Percentiles rank a stretch among this genome's conserved stretches.
These are phyloP conservation scores for Eubucco bourcierii DNA, from an alignment of 2,113 vertebrate species.

Conservation along the genomic window DNA sequence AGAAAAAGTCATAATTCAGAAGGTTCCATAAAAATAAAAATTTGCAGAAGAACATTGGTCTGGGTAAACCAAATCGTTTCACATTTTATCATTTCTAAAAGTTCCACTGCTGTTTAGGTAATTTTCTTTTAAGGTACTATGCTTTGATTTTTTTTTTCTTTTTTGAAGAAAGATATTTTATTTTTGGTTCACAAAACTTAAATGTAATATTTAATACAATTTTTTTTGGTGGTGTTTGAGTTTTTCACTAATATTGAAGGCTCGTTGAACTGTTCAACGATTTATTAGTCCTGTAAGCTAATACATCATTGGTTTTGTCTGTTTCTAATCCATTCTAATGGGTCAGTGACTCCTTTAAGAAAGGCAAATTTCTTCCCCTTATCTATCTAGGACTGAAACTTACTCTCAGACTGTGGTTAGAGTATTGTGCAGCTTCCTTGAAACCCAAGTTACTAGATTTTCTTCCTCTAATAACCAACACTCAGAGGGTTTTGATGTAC, in stretches of 20 bases:
- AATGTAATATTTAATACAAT: background rate
- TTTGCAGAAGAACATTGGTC: background rate
- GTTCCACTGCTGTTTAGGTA: background rate
- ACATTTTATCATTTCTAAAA: background rate
- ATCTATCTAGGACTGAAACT: background rate
- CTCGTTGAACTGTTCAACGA: background rate
- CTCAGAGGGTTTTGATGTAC: accelerated
- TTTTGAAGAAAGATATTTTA: background rate
- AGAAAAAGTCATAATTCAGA: background rate
- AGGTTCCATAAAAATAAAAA: background rate
- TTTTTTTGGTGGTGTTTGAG: background rate
- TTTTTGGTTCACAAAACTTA: background rate
- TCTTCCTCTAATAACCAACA: background rate
- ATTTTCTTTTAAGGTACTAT: background rate
- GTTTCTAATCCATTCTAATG: background rate
- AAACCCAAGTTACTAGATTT: background rate
- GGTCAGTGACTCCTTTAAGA: background rate
- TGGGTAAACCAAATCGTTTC: accelerated
- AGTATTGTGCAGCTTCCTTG: background rate
- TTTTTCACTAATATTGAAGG: background rate
- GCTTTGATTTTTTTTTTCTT: background rate
- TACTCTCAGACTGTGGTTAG: background rate
- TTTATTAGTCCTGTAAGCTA: background rate
- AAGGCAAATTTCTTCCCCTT: background rate
- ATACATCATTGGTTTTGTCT: background rate